Conservation (phyloP, 2,113 vertebrate genomes). For the Phyllostomus discolor region DNA sequence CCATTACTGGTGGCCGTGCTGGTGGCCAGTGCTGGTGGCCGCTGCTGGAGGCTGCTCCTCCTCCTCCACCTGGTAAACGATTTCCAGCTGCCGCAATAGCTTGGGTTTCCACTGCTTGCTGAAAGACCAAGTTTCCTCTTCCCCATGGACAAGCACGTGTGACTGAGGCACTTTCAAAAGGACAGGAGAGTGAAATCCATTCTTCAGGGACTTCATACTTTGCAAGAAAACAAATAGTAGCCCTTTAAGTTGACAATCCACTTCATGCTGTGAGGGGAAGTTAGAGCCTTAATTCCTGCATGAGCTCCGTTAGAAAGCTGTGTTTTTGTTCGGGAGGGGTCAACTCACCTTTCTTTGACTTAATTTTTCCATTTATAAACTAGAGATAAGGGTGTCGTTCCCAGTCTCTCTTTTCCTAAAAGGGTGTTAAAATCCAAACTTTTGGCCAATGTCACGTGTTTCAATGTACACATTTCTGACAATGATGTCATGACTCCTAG, state of each 20-base stretch:
- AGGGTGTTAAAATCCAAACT: neutral
- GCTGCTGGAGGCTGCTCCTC: neutral
- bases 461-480: neutral
- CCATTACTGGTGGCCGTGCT: too few relatives aligned
- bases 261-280: conserved; percentile 20
- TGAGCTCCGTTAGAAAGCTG: neutral
- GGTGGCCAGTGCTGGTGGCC: neutral
- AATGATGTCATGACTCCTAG: neutral
- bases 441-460: neutral
- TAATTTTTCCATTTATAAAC: neutral
- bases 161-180: neutral
- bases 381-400: neutral
- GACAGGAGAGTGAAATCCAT: neutral
- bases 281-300: too few relatives aligned
- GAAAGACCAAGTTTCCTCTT: conserved; percentile 27
- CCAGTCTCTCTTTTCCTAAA: neutral
- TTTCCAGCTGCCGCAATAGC: conserved; percentile 41
- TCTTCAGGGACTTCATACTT: conserved; percentile 61
- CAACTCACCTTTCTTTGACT: neutral
- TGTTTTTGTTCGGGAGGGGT: neutral
- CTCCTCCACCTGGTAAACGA: conserved; percentile 4
- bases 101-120: conserved; percentile 35
- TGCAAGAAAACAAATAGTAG: conserved; percentile 52
- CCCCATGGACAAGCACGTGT: conserved; percentile 44
- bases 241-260: conserved; percentile 46